phyloP scores from a whole-genome alignment of 1,140 invertebrate genomes.

The Ooceraea biroi region DNA sequence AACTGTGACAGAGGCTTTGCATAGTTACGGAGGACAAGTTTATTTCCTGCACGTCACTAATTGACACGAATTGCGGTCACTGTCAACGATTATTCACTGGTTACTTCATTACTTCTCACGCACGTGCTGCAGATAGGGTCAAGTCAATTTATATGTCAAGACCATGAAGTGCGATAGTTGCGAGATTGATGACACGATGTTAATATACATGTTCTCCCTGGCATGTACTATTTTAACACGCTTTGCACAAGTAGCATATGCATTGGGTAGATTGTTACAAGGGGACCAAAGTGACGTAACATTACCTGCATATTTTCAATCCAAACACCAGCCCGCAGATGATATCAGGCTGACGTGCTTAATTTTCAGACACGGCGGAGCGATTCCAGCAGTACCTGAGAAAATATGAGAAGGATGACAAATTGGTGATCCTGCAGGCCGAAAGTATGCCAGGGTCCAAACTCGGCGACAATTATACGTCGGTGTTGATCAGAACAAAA shows the following conservation, averaged over 20 bases:
- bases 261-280: too few species aligned
- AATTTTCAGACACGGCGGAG: constrained; percentile 67
- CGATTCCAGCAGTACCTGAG: constrained; percentile 74
- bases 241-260: neutral
- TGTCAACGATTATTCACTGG: neutral
- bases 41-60: neutral
- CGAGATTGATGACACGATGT: neutral
- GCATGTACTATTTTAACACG: neutral
- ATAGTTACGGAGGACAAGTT: neutral
- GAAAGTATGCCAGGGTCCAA: constrained; percentile 76
- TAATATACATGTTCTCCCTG: neutral
- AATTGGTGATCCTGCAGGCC: constrained; percentile 75
- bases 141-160: constrained; percentile 5
- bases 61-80: neutral
- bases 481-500: constrained; percentile 77
- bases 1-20: neutral
- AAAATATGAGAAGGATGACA: constrained; percentile 78
- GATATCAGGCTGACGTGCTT: constrained; percentile 14
- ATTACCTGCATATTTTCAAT: neutral
- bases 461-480: constrained; percentile 83
- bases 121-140: neutral
- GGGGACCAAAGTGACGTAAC: neutral
- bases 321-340: neutral
- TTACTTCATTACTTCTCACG: neutral
- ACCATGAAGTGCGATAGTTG: constrained; percentile 1